Evolutionary conservation across 1,140 invertebrate species (phyloP).

Genomic region (Anadara kagoshimensis): DNA sequence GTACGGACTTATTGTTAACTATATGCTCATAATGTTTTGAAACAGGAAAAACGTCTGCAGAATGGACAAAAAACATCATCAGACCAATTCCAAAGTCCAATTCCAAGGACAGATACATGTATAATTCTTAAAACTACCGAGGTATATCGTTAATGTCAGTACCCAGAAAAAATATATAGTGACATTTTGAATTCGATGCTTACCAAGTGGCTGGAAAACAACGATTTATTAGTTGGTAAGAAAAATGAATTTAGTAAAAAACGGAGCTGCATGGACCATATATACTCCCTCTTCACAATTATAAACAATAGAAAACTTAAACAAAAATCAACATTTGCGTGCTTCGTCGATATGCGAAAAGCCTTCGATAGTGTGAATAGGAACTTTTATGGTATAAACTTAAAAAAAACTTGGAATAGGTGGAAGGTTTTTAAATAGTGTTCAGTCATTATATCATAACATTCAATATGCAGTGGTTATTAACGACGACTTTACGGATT

Average conservation of each 20-base stretch:
- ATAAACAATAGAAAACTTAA: conserved; percentile 4
- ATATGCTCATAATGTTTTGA: conserved; percentile 29
- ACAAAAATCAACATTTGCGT: not conserved
- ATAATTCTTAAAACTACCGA: conserved; percentile 26
- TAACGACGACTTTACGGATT: too few species aligned
- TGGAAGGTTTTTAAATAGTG: too few species aligned
- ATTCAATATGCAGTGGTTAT: too few species aligned
- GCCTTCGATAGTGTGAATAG: conserved; percentile 9
- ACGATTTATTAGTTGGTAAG: conserved; percentile 19
- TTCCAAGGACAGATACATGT: not conserved
- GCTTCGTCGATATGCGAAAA: conserved; percentile 12
- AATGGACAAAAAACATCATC: conserved; percentile 26
- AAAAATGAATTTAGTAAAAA: conserved; percentile 30
- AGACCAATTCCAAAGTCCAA: conserved; percentile 19
- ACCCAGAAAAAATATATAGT: conserved; percentile 31
- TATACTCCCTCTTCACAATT: not conserved
- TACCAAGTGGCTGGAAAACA: conserved; percentile 2
- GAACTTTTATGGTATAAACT: conserved; percentile 13
- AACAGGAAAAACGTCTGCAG: not conserved
- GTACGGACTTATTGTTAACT: conserved; percentile 10
- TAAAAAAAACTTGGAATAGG: not conserved
- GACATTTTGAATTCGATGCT: conserved; percentile 11
- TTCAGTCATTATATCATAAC: too few species aligned
- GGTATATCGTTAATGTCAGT: conserved; percentile 30
- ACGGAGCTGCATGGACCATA: not conserved